Conservation (phyloP, 1,140 invertebrate species). For the Heliothis virescens region DNA sequence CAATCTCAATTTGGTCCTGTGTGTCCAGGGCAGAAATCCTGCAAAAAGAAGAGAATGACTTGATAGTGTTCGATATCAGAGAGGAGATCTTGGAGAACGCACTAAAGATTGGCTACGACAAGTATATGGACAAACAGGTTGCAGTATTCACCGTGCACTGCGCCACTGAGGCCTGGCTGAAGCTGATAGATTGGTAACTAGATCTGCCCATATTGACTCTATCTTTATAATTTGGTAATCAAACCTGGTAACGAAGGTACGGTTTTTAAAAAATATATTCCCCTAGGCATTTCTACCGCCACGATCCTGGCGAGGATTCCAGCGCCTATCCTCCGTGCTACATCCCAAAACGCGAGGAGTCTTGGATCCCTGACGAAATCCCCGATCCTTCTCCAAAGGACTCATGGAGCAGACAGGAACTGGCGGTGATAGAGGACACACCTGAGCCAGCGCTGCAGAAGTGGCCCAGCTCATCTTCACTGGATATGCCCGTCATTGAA, state of each 20-base stretch:
- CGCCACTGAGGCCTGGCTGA: slow-evolving; percentile 75
- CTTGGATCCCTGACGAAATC: slow-evolving; percentile 73
- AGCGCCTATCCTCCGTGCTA: slow-evolving; percentile 70
- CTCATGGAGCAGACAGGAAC: slow-evolving; percentile 66
- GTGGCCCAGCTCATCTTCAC: slow-evolving; percentile 64
- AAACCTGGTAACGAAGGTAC: not conserved
- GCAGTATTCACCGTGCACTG: slow-evolving; percentile 74
- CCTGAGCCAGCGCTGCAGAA: slow-evolving; percentile 59
- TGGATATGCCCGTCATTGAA: slow-evolving; percentile 67
- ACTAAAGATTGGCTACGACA: slow-evolving; percentile 66
- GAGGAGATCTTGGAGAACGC: slow-evolving; percentile 79
- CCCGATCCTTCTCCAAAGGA: slow-evolving; percentile 77
- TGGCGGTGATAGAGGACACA: slow-evolving; percentile 66
- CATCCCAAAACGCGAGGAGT: slow-evolving; percentile 72
- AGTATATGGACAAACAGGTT: slow-evolving; percentile 77
- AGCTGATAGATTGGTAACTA: slow-evolving; percentile 75
- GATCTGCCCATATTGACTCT: not conserved
- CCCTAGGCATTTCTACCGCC: slow-evolving; percentile 77
- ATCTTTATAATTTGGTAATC: not conserved
- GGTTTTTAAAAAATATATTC: not conserved
- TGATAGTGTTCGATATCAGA: slow-evolving; percentile 75
- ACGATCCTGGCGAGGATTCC: slow-evolving; percentile 78
- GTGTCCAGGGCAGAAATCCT: slow-evolving; percentile 72
- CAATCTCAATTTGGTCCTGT: not conserved
- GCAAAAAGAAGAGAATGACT: slow-evolving; percentile 76